Percentiles rank a stretch among this genome's conserved stretches.
These are phyloP conservation scores for Drosophila helvetica DNA, from an alignment of 2,888 invertebrate species.

Conservation along the genomic window DNA sequence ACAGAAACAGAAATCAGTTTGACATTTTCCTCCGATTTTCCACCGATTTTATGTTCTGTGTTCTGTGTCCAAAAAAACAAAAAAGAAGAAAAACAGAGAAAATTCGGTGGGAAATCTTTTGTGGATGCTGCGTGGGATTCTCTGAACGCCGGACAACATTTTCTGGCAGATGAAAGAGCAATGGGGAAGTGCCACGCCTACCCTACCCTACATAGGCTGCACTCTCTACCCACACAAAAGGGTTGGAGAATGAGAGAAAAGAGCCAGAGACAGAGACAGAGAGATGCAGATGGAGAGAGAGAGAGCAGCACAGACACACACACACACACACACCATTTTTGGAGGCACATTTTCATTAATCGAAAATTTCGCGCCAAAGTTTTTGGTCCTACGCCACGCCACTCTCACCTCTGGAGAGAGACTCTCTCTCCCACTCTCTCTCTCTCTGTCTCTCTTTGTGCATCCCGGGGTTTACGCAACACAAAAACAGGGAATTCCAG, in stretches of 20 bases:
- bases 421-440: too few species aligned
- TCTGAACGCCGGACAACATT: slow-evolving; percentile 60
- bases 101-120: slow-evolving; percentile 27
- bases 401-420: neutral
- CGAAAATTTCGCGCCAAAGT: slow-evolving; percentile 76
- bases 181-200: slow-evolving; percentile 49
- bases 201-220: slow-evolving; percentile 19
- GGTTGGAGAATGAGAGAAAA: neutral
- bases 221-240: slow-evolving; percentile 1
- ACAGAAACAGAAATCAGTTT: neutral
- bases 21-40: neutral
- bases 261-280: neutral
- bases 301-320: neutral
- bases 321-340: slow-evolving; percentile 12
- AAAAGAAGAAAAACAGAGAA: neutral
- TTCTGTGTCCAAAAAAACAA: slow-evolving; percentile 3
- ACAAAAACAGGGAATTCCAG: slow-evolving; percentile 61
- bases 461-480: slow-evolving; percentile 24
- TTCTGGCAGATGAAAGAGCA: slow-evolving; percentile 65
- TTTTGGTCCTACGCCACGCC: neutral
- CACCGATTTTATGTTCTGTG: neutral
- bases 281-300: neutral
- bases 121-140: slow-evolving; percentile 53
- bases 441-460: neutral
- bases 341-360: slow-evolving; percentile 70